A percentile compares a stretch with the other conserved stretches of the same genome.
Conservation (phyloP, 2,797 vertebrate genomes). For the Clarias laeviceps region DNA sequence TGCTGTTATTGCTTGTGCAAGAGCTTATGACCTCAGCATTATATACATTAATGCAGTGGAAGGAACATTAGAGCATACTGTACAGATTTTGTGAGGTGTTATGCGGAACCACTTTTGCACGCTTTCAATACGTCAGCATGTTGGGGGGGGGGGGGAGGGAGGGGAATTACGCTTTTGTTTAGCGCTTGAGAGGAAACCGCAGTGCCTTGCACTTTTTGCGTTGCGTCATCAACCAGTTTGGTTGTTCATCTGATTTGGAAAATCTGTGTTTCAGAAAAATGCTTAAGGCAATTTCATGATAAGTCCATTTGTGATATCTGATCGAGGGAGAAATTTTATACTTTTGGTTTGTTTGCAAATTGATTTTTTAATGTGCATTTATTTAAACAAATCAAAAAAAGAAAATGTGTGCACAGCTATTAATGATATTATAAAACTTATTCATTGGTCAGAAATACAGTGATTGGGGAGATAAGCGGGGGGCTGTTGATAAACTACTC, state of each 20-base stretch:
- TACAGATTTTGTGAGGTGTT: conserved; percentile 14
- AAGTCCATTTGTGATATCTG: neutral
- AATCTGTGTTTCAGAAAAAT: neutral
- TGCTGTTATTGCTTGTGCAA: conserved; percentile 64
- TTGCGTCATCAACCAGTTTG: conserved; percentile 16
- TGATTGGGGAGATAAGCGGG: neutral
- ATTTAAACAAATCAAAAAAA: neutral
- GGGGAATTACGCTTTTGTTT: neutral
- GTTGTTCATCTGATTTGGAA: neutral
- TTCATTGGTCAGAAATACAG: neutral
- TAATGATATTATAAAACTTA: neutral
- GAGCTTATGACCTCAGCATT: conserved; percentile 75
- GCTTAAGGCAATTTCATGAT: neutral
- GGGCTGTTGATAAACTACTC: too few relatives aligned
- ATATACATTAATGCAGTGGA: conserved; percentile 12
- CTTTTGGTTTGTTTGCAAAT: neutral
- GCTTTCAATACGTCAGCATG: conserved; percentile 12
- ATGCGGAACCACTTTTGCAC: conserved; percentile 43
- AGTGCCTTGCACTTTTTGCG: conserved; percentile 29
- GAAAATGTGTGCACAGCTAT: neutral
- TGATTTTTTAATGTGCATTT: neutral
- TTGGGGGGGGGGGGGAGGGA: neutral
- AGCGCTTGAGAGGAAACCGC: conserved; percentile 5
- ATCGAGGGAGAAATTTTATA: neutral
- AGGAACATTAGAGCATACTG: conserved; percentile 22